Conservation (phyloP, 2,888 invertebrate species). For the Drosophila algonquin region DNA sequence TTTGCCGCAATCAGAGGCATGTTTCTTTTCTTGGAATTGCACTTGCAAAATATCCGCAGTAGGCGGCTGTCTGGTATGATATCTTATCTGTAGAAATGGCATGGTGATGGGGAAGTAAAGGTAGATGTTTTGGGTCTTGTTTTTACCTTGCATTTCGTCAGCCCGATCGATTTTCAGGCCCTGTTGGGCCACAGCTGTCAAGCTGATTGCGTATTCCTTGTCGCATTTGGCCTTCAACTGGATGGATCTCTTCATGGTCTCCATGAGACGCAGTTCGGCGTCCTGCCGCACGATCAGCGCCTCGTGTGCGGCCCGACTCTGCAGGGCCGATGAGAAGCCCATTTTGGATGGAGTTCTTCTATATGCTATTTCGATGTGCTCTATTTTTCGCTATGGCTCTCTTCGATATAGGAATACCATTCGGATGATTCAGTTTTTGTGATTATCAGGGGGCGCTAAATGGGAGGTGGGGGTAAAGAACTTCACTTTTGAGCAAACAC, state of each 20-base stretch:
- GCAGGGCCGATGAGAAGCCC: constrained; percentile 94
- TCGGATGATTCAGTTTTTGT: constrained; percentile 54
- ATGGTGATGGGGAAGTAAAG: constrained; percentile 18
- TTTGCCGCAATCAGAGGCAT: neutral
- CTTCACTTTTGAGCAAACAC: constrained; percentile 35
- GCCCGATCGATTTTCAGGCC: constrained; percentile 91
- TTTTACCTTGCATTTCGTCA: constrained; percentile 84
- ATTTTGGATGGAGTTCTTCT: constrained; percentile 83
- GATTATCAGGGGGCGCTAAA: constrained; percentile 37
- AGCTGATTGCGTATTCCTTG: constrained; percentile 93
- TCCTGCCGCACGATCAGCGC: constrained; percentile 95
- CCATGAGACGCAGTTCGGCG: constrained; percentile 95
- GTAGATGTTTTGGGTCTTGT: neutral
- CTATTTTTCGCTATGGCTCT: constrained; percentile 14
- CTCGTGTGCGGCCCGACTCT: constrained; percentile 95
- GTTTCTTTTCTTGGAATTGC: neutral
- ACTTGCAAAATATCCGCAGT: constrained; percentile 13
- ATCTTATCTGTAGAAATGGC: neutral
- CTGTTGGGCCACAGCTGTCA: constrained; percentile 91
- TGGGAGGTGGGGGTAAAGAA: constrained; percentile 11
- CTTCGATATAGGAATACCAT: constrained; percentile 21
- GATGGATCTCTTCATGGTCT: constrained; percentile 94
- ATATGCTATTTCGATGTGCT: constrained; percentile 15
- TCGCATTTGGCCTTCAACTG: constrained; percentile 95
- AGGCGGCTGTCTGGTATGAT: neutral